A percentile compares a stretch with the other conserved stretches of the same genome.
These are phyloP conservation scores for Microctenopoma steveboyesi DNA, from an alignment of 2,797 vertebrate genomes.

Conservation along the genomic window DNA sequence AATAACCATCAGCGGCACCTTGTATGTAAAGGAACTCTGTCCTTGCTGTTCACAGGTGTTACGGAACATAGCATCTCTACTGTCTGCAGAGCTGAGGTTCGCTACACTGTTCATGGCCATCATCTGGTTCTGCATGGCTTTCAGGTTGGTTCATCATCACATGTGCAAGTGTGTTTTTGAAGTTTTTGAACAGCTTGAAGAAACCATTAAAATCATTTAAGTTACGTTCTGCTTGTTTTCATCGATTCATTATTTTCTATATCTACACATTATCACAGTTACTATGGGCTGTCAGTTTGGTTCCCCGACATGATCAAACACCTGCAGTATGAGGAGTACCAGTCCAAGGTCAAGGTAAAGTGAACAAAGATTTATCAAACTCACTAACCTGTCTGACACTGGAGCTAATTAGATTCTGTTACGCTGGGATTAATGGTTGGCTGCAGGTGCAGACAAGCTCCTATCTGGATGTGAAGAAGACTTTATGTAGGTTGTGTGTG, in stretches of 20 bases:
- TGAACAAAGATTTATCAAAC: not conserved
- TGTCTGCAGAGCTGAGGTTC: constrained; percentile 88
- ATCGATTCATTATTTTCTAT: not conserved
- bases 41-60: constrained; percentile 83
- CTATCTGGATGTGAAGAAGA: too few relatives aligned
- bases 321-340: constrained; percentile 90
- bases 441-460: too few relatives aligned
- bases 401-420: too few relatives aligned
- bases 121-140: constrained; percentile 97
- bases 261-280: constrained; percentile 77
- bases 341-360: constrained; percentile 85
- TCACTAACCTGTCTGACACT: not conserved
- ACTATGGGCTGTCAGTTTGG: constrained; percentile 96
- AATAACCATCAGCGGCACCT: too few relatives aligned
- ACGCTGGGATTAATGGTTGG: too few relatives aligned
- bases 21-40: not conserved
- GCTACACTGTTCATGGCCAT: constrained; percentile 93
- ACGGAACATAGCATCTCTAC: constrained; percentile 88
- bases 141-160: constrained; percentile 84
- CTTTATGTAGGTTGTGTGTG: too few relatives aligned
- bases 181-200: too few relatives aligned
- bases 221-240: constrained; percentile 1
- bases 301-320: constrained; percentile 98
- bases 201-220: too few relatives aligned
- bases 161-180: too few relatives aligned